Percentiles rank a stretch among this genome's conserved stretches.
Evolutionary conservation across 2,113 vertebrate species (phyloP).

Genomic region (Odontophorus gujanensis): DNA sequence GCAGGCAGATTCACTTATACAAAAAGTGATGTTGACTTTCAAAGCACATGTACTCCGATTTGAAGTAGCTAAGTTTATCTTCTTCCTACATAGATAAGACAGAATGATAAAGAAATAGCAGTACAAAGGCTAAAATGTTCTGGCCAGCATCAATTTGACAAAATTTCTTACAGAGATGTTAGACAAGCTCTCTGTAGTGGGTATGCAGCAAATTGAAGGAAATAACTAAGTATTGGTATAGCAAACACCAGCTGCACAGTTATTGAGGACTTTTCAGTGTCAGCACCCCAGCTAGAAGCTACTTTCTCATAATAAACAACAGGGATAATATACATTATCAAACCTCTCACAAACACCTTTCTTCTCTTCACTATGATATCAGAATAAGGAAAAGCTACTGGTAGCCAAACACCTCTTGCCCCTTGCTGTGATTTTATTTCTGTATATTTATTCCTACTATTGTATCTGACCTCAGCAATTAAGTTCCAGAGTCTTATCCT

Average conservation of each 20-base stretch:
- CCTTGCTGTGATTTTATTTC: neutral
- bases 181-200: neutral
- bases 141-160: neutral
- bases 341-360: neutral
- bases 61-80: neutral
- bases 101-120: neutral
- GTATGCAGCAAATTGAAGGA: neutral
- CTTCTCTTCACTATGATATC: neutral
- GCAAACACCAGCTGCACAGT: neutral
- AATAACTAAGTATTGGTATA: neutral
- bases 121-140: neutral
- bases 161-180: neutral
- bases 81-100: neutral
- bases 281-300: neutral
- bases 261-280: neutral
- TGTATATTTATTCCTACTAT: neutral
- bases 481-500: neutral
- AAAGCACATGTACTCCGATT: neutral
- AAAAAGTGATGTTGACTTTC: constrained; percentile 37
- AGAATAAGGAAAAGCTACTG: neutral
- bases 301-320: constrained; percentile 18
- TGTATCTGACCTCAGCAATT: neutral
- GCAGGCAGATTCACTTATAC: constrained; percentile 24
- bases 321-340: constrained; percentile 31
- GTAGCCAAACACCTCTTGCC: neutral